Evolutionary conservation across 2,797 vertebrate species (phyloP), one percentile per base, ranked within the genome.

Genomic region (Clarias pachynema): DNA sequence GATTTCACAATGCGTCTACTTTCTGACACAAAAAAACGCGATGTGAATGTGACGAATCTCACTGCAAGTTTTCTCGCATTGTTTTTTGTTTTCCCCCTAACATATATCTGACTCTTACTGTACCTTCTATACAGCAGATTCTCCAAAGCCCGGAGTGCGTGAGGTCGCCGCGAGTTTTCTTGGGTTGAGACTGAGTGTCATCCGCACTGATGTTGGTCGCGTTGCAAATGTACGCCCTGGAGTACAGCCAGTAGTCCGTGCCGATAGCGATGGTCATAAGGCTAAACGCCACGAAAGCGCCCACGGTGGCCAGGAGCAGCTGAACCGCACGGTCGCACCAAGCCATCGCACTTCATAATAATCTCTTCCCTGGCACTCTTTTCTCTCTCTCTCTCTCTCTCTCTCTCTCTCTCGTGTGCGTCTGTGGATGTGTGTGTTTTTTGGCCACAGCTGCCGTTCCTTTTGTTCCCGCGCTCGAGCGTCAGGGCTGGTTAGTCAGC

Each of bases 221-320:
- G 94, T 99, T 99, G 94, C 98, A 99, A 93, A 97, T 96, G 92
- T 97, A 95, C 83, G 97, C 97, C 92, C 97, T 95, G 82, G 97
- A 97, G 92, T 99, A 99, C 65, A 99, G 97, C 98, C 98, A 98
- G 94, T 98, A 99, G 95, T 99, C 97, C 91, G 98, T 99, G 87
- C 98, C 98, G 91, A 99, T 96, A 91, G 98, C 97, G 93, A 99
- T 97, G 94, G 96, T 97, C 98, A 99, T 99, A 89, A 99, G 96
- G 93, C 98, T 97, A 94, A 99, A 99, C 89, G 98, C 98, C 82
- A 97, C 95, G 90, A 99, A 99, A 93, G 98, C 97, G 86, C 98
- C 98, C 86, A 95, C 96, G 73, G 97, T 97, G 94, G 97, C 97
- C 94, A 99, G 95, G 92, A 99, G 95, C 95, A 97, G 96, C 93